phyloP scores from a whole-genome alignment of 1,140 invertebrate species.

The Philotrypesis tridentata region DNA sequence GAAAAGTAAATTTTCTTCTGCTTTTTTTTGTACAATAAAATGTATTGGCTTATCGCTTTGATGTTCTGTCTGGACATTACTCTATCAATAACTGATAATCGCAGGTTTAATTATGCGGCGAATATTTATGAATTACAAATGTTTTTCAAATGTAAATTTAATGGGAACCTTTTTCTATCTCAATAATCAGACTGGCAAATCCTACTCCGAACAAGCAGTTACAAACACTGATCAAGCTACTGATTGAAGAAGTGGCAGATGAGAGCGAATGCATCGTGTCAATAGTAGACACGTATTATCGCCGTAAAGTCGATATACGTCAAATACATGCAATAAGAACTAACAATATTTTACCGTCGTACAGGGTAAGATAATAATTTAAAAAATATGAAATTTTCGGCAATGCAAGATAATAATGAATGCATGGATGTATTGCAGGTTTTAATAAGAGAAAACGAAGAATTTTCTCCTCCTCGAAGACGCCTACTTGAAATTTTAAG shows the following conservation, averaged over 20 bases:
- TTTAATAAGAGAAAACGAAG: conserved; percentile 78
- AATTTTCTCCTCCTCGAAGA: conserved; percentile 77
- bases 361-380: conserved; percentile 54
- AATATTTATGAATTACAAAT: neutral
- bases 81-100: neutral
- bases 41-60: neutral
- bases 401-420: neutral
- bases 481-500: conserved; percentile 74
- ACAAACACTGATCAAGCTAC: conserved; percentile 54
- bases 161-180: neutral
- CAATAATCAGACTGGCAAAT: conserved; percentile 22
- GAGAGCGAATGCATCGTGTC: conserved; percentile 62
- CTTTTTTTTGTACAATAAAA: neutral
- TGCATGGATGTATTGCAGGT: conserved; percentile 69
- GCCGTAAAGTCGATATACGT: conserved; percentile 52
- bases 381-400: neutral
- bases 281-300: conserved; percentile 63
- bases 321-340: conserved; percentile 30
- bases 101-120: conserved; percentile 3
- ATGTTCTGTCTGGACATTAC: too few relatives aligned
- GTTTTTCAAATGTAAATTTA: too few relatives aligned
- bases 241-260: conserved; percentile 61
- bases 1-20: too few relatives aligned
- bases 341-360: conserved; percentile 53
- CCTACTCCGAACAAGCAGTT: conserved; percentile 50